These are phyloP conservation scores for Hydroisotoma schaefferi DNA, from an alignment of 2,888 invertebrate genomes.

Conservation along the genomic window DNA sequence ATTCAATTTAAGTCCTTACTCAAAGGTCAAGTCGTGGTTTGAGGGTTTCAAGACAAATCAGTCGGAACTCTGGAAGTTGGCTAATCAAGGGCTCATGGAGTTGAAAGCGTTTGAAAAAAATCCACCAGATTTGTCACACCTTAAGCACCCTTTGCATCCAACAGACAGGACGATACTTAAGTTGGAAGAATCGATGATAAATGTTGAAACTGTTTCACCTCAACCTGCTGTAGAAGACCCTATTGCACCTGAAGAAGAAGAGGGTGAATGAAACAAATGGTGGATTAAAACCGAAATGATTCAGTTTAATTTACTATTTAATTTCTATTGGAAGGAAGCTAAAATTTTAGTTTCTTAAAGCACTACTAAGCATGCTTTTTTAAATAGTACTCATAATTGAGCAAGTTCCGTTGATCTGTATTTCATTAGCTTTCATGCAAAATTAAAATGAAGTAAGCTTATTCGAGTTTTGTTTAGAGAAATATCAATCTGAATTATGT, in stretches of 20 bases:
- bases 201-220: not conserved
- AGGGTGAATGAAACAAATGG: not conserved
- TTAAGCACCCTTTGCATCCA: constrained; percentile 68
- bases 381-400: no score
- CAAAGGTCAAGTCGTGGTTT: constrained; percentile 49
- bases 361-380: no score
- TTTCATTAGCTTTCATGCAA: no score
- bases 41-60: constrained; percentile 37
- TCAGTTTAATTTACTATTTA: no score
- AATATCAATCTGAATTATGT: no score
- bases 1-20: constrained; percentile 63
- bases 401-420: no score
- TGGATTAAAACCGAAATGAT: no score
- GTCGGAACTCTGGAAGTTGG: constrained; percentile 65
- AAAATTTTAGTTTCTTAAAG: no score
- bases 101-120: constrained; percentile 65
- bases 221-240: not conserved
- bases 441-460: no score
- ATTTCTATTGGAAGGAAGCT: no score
- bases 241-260: not conserved
- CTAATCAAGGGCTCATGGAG: constrained; percentile 65
- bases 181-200: not conserved
- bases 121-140: constrained; percentile 67
- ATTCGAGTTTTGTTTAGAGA: no score
- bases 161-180: constrained; percentile 34